Percentiles rank a stretch among this genome's conserved stretches.
Conservation (phyloP, 2,113 vertebrate genomes). For the Gnathonemus longibarbis region DNA sequence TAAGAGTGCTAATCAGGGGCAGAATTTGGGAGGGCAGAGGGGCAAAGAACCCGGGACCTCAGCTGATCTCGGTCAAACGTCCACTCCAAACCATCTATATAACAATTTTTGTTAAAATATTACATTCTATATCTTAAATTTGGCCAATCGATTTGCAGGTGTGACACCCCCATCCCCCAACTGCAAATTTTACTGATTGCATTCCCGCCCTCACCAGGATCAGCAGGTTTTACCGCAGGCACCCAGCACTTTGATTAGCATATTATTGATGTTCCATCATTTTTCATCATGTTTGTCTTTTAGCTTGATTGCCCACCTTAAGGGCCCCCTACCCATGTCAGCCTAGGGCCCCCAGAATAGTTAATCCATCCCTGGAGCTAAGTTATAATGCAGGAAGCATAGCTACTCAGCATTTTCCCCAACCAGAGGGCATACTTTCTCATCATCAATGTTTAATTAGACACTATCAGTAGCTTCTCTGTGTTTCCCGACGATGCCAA, state of each 20-base stretch:
- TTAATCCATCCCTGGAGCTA: neutral
- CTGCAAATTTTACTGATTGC: neutral
- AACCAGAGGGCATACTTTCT: neutral
- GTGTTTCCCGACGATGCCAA: neutral
- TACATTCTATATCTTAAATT: neutral
- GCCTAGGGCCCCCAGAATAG: neutral
- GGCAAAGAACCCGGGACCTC: too few species aligned
- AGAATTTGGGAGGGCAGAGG: neutral
- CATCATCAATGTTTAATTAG: neutral
- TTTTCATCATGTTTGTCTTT: neutral
- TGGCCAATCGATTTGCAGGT: neutral
- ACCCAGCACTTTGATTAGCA: neutral
- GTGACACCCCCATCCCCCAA: neutral
- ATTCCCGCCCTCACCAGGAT: neutral
- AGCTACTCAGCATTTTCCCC: neutral
- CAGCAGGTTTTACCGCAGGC: neutral
- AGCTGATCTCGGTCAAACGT: neutral
- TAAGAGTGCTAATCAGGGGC: neutral
- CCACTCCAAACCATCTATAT: neutral
- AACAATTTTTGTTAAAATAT: neutral
- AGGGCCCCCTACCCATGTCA: neutral
- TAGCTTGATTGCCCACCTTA: neutral
- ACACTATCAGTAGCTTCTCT: neutral
- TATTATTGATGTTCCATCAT: neutral
- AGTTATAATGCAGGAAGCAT: neutral